Evolutionary conservation across 2,113 vertebrate genomes (phyloP).

Genomic region (Sceloporus undulatus): DNA sequence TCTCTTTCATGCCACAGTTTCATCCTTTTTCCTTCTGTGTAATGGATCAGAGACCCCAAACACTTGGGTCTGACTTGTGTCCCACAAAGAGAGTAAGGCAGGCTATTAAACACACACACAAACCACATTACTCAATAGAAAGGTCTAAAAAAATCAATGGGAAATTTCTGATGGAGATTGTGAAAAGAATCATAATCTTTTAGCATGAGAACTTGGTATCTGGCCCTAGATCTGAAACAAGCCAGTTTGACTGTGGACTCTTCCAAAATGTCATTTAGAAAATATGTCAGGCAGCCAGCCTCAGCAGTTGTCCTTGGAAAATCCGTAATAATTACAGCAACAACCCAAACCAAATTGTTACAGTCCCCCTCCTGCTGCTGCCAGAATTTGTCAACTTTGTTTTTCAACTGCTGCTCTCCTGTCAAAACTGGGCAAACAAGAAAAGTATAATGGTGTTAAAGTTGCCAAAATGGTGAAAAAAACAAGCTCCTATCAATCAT

Average conservation of each 20-base stretch:
- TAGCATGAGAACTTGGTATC: background rate
- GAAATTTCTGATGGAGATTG: background rate
- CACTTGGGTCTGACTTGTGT: too few relatives aligned
- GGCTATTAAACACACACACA: too few relatives aligned
- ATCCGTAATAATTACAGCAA: background rate
- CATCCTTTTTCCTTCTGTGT: background rate
- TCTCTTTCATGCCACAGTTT: background rate
- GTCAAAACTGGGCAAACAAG: slow-evolving; percentile 70
- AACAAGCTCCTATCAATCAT: slow-evolving; percentile 51
- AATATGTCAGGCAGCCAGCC: slow-evolving; percentile 56
- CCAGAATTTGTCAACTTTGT: slow-evolving; percentile 77
- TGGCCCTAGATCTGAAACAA: background rate
- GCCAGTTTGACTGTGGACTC: slow-evolving; percentile 42
- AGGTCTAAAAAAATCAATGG: background rate
- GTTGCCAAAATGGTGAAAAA: slow-evolving; percentile 61
- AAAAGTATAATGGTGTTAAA: slow-evolving; percentile 52
- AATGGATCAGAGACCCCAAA: background rate
- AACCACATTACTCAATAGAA: background rate
- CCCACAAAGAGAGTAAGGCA: too few relatives aligned
- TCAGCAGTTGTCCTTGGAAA: slow-evolving; percentile 65
- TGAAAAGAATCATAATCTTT: background rate
- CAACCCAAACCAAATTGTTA: slow-evolving; percentile 47
- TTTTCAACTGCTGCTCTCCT: slow-evolving; percentile 73
- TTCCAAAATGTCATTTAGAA: slow-evolving; percentile 46
- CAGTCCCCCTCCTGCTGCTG: slow-evolving; percentile 47